These are phyloP conservation scores for Coelopa pilipes DNA, from an alignment of 2,888 invertebrate genomes.

Conservation along the genomic window DNA sequence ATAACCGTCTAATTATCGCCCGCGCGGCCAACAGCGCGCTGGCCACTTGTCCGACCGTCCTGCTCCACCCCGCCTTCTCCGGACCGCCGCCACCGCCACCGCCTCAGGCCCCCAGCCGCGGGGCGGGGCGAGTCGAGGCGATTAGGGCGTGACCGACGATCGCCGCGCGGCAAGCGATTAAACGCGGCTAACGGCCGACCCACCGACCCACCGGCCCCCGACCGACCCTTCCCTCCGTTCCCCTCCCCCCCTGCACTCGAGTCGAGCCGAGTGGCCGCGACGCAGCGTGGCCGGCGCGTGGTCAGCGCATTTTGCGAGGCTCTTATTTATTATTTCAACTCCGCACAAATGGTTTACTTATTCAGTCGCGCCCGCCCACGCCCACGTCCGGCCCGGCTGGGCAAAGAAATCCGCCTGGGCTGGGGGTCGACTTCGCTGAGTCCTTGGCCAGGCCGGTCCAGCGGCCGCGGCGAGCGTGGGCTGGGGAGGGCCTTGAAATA, in stretches of 20 bases:
- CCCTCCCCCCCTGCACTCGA: slow-evolving; percentile 17
- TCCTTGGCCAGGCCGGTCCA: not conserved
- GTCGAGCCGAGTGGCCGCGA: slow-evolving; percentile 3
- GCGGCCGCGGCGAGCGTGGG: not conserved
- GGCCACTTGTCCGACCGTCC: slow-evolving; percentile 11
- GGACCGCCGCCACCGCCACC: no score
- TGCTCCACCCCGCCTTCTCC: not conserved
- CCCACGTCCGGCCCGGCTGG: not conserved
- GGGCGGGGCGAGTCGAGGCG: not conserved
- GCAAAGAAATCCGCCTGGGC: no score
- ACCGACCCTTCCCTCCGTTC: not conserved
- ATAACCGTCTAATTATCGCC: slow-evolving; percentile 27
- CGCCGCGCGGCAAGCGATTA: slow-evolving; percentile 18
- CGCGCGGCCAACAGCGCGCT: slow-evolving; percentile 10
- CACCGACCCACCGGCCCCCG: not conserved
- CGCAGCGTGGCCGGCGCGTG: slow-evolving; percentile 24
- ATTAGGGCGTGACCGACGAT: slow-evolving; percentile 32
- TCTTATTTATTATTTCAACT: slow-evolving; percentile 19
- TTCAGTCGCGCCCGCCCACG: not conserved
- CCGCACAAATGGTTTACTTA: slow-evolving; percentile 14
- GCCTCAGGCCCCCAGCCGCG: no score
- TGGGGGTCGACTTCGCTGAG: not conserved
- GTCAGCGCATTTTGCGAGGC: slow-evolving; percentile 14
- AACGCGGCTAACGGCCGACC: slow-evolving; percentile 9
- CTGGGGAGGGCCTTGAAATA: slow-evolving; percentile 3